These are phyloP conservation scores for Eledona agricola DNA, from an alignment of 2,888 invertebrate genomes.

Conservation along the genomic window DNA sequence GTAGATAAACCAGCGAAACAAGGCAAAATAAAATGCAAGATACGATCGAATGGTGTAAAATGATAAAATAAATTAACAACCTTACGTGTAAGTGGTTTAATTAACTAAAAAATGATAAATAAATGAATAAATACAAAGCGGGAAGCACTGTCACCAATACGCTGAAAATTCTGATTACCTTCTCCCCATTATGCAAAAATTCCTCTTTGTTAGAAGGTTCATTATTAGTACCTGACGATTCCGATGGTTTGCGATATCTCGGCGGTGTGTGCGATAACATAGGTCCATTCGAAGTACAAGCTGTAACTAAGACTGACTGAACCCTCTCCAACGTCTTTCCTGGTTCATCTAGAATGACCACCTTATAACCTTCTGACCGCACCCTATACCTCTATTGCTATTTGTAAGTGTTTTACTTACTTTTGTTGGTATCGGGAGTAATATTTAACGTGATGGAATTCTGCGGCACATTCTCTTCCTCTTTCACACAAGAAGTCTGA, in stretches of 20 bases:
- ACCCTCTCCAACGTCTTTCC: slow-evolving; percentile 55
- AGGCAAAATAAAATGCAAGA: too few species aligned
- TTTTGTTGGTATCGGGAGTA: slow-evolving; percentile 51
- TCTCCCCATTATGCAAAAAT: slow-evolving; percentile 57
- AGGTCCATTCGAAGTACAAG: slow-evolving; percentile 60
- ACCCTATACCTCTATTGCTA: too few species aligned
- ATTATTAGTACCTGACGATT: slow-evolving; percentile 50
- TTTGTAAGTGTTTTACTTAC: slow-evolving; percentile 39
- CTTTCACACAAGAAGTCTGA: slow-evolving; percentile 49
- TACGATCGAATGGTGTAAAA: too few species aligned
- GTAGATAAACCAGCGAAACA: too few species aligned
- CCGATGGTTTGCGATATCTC: slow-evolving; percentile 56
- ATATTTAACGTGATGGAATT: slow-evolving; percentile 53
- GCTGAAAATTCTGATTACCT: slow-evolving; percentile 49
- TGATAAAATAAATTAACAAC: too few species aligned
- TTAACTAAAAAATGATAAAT: too few species aligned
- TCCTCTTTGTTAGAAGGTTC: slow-evolving; percentile 54
- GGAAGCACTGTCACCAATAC: too few species aligned
- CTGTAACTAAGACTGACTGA: slow-evolving; percentile 60
- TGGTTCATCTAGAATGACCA: slow-evolving; percentile 42
- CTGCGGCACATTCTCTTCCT: slow-evolving; percentile 42
- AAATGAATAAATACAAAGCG: slow-evolving; percentile 2
- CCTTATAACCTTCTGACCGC: slow-evolving; percentile 1
- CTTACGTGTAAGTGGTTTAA: too few species aligned
- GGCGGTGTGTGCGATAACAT: slow-evolving; percentile 60